Evolutionary conservation across 2,888 invertebrate species (phyloP).

Genomic region (Trisateles emortualis): DNA sequence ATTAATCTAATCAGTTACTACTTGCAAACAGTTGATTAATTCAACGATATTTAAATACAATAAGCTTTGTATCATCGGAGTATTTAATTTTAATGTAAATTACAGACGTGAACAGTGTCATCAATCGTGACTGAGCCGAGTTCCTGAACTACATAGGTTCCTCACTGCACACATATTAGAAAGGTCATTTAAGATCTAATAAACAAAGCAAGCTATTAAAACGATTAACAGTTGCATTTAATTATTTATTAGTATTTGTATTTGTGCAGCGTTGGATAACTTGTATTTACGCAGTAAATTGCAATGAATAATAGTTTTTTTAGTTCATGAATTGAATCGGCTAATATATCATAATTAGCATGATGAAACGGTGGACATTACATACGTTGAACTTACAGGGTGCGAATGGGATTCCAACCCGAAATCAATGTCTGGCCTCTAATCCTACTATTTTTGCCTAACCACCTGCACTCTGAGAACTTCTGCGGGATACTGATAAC

Average conservation of each 20-base stretch:
- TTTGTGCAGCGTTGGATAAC: neutral
- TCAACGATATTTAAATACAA: conserved; percentile 54
- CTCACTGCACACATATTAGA: conserved; percentile 36
- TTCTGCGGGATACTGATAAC: too few relatives aligned
- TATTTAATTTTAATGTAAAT: conserved; percentile 45
- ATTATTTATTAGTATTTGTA: too few relatives aligned
- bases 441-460: too few relatives aligned
- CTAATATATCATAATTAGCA: too few relatives aligned
- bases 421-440: too few relatives aligned
- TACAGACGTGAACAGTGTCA: conserved; percentile 57
- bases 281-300: neutral
- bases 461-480: too few relatives aligned
- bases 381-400: too few relatives aligned
- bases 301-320: too few relatives aligned
- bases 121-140: conserved; percentile 65
- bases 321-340: too few relatives aligned
- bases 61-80: conserved; percentile 31
- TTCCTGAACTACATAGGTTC: conserved; percentile 63
- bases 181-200: conserved; percentile 36
- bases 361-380: too few relatives aligned
- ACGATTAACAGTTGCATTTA: conserved; percentile 21
- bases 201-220: conserved; percentile 21
- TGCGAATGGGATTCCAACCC: too few relatives aligned
- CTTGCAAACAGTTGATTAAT: conserved; percentile 10
- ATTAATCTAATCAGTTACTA: conserved; percentile 11